phyloP scores from a whole-genome alignment of 2,113 vertebrate species.

The Sander lucioperca region DNA sequence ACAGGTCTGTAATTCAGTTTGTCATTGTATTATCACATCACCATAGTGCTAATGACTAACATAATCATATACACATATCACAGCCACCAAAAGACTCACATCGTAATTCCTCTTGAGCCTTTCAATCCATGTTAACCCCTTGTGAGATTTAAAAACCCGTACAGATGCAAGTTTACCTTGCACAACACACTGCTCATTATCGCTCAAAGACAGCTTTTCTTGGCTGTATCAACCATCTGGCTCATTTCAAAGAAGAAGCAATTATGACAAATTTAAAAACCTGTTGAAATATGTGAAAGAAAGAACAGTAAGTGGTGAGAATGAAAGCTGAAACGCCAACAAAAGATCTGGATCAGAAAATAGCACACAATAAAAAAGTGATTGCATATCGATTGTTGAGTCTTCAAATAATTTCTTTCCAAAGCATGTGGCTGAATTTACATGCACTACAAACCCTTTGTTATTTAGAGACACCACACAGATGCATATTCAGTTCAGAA shows the following conservation, averaged over 20 bases:
- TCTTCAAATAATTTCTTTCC: background rate
- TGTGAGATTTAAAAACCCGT: background rate
- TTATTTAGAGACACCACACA: background rate
- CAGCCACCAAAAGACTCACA: background rate
- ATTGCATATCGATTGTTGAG: constrained; percentile 1
- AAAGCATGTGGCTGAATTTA: background rate
- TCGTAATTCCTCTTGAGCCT: background rate
- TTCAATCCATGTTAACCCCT: background rate
- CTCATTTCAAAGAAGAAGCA: background rate
- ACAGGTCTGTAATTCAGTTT: background rate
- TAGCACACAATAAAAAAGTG: too few species aligned
- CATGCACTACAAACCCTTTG: background rate
- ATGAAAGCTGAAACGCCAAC: background rate
- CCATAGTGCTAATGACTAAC: background rate
- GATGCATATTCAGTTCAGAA: background rate
- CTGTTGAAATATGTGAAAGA: background rate
- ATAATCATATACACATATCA: background rate
- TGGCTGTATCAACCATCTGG: constrained; percentile 15
- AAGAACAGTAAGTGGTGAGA: background rate
- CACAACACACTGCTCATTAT: background rate
- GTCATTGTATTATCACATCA: background rate
- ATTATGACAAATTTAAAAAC: constrained; percentile 23
- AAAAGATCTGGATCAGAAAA: background rate
- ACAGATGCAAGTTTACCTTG: background rate
- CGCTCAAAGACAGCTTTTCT: background rate